These are phyloP conservation scores for Aphidius ervi DNA, from an alignment of 1,140 invertebrate genomes.

Conservation along the genomic window DNA sequence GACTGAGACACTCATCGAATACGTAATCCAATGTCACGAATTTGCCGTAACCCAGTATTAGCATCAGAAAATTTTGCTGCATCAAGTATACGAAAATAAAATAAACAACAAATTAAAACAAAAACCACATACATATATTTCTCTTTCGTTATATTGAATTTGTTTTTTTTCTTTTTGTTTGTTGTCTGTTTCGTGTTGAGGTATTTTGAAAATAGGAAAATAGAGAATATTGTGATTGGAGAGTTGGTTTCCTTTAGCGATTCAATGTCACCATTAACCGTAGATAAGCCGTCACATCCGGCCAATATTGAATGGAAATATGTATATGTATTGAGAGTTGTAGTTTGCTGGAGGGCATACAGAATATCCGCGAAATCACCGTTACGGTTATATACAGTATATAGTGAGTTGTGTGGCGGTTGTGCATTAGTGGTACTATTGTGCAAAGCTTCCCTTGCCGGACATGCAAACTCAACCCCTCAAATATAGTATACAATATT, in stretches of 20 bases:
- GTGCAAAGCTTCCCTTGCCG: constrained; percentile 31
- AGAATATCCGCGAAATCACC: background rate
- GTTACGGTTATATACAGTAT: constrained; percentile 7
- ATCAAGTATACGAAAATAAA: no score
- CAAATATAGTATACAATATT: constrained; percentile 43
- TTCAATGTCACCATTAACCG: constrained; percentile 38
- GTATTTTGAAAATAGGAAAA: background rate
- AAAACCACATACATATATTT: no score
- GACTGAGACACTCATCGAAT: constrained; percentile 3
- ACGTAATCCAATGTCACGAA: constrained; percentile 10
- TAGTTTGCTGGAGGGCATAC: constrained; percentile 31
- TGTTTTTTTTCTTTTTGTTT: no score
- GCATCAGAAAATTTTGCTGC: no score
- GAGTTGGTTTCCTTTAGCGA: constrained; percentile 14
- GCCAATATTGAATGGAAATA: constrained; percentile 45
- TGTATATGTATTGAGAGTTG: constrained; percentile 39
- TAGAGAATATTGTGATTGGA: background rate
- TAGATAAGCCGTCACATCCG: constrained; percentile 44
- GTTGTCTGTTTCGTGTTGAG: no score
- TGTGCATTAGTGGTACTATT: constrained; percentile 53
- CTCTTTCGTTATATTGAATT: no score
- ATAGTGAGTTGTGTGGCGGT: constrained; percentile 27
- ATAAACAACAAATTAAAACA: no score
- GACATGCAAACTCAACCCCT: constrained; percentile 28
- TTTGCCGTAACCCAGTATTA: no score